These are phyloP conservation scores for Hipposideros armiger DNA, from an alignment of 2,113 vertebrate genomes.

Conservation along the genomic window DNA sequence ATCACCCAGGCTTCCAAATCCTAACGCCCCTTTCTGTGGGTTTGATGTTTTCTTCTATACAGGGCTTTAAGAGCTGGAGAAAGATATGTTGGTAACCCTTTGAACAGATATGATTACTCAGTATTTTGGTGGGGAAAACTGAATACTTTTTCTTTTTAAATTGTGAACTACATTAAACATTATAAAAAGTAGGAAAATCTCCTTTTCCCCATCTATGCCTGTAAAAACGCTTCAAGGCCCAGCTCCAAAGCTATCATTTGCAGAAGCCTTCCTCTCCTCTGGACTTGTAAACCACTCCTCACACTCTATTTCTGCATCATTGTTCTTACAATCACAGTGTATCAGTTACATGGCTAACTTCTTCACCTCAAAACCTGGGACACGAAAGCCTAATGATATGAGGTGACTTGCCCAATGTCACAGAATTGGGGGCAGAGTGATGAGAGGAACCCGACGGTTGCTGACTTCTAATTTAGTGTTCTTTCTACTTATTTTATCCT, in stretches of 20 bases:
- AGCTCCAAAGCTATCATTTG: neutral
- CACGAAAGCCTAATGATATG: neutral
- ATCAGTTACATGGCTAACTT: neutral
- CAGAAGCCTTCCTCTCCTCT: neutral
- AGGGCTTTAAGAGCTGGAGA: constrained; percentile 41
- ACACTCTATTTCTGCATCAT: neutral
- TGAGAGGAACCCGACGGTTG: neutral
- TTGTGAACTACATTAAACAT: constrained; percentile 22
- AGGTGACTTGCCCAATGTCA: neutral
- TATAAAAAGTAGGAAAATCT: neutral
- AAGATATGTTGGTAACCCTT: neutral
- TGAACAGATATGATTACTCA: neutral
- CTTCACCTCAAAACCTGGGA: neutral
- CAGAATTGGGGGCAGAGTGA: neutral
- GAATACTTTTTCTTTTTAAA: constrained; percentile 26
- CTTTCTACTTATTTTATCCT: neutral
- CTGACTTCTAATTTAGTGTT: neutral
- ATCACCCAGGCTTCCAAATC: neutral
- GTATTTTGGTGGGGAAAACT: neutral
- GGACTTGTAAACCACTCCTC: neutral
- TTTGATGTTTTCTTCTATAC: constrained; percentile 16
- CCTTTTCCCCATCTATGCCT: neutral
- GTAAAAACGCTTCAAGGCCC: constrained; percentile 4
- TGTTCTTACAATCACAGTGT: neutral
- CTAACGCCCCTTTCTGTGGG: neutral